A percentile compares a stretch with the other conserved stretches of the same genome.
These are phyloP conservation scores for Drosophila busckii DNA, from an alignment of 1,140 invertebrate species.

Conservation along the genomic window DNA sequence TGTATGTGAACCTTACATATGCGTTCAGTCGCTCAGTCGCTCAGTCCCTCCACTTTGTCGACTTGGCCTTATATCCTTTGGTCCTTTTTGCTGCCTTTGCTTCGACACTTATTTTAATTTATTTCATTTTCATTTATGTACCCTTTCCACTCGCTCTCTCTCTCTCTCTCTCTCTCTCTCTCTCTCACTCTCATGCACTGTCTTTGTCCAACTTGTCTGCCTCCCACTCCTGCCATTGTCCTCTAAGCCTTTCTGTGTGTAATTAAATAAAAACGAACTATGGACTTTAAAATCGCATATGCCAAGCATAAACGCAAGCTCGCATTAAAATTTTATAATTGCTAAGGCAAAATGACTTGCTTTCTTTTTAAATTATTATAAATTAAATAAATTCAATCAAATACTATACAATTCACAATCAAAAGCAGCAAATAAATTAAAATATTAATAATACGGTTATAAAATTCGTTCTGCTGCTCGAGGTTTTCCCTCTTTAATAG, in stretches of 20 bases:
- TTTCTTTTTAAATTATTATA: not conserved
- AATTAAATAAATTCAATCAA: conserved; percentile 1
- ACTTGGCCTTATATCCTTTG: conserved; percentile 35
- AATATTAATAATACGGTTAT: too few relatives aligned
- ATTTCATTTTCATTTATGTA: conserved; percentile 72
- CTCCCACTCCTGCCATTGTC: too few relatives aligned
- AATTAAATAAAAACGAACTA: conserved; percentile 65
- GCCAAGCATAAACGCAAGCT: not conserved
- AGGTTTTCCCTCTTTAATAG: too few relatives aligned
- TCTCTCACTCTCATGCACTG: not conserved
- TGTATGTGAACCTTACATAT: conserved; percentile 54
- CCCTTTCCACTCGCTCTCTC: conserved; percentile 26
- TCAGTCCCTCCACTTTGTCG: not conserved
- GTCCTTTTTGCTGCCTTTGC: conserved; percentile 60
- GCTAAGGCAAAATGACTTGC: not conserved
- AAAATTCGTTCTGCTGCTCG: too few relatives aligned
- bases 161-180: not conserved
- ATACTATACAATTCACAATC: too few relatives aligned
- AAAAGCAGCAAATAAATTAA: too few relatives aligned
- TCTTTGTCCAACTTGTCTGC: not conserved
- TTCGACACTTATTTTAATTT: conserved; percentile 76
- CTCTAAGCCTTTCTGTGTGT: too few relatives aligned
- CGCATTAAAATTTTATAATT: not conserved
- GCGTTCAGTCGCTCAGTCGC: conserved; percentile 2
- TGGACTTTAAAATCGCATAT: conserved; percentile 27